A percentile compares a stretch with the other conserved stretches of the same genome.
Evolutionary conservation across 2,797 vertebrate species (phyloP).

Genomic region (Pangasius djambal): DNA sequence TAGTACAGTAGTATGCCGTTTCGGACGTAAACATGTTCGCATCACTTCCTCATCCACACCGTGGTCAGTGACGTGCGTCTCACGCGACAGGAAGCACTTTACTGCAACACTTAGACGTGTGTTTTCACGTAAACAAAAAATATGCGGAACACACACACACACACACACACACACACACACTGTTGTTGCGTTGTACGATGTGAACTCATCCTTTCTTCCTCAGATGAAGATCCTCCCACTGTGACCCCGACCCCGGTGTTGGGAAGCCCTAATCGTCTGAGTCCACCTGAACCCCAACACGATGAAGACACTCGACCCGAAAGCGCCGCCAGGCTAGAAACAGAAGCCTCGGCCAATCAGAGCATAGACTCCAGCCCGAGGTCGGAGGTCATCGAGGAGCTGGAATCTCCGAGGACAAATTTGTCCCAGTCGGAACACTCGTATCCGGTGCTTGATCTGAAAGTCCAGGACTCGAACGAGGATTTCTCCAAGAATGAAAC

Average conservation of each 20-base stretch:
- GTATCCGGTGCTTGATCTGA: conserved; percentile 70
- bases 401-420: conserved; percentile 66
- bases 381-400: conserved; percentile 79
- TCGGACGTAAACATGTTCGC: not conserved
- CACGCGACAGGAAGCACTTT: not conserved
- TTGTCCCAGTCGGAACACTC: conserved; percentile 66
- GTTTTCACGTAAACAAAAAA: not conserved
- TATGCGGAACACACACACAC: not conserved
- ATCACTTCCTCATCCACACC: not conserved
- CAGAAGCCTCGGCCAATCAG: conserved; percentile 60
- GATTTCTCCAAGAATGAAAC: not conserved
- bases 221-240: conserved; percentile 68
- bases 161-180: not conserved
- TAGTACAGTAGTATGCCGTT: not conserved
- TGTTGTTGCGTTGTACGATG: no score
- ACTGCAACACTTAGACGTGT: not conserved
- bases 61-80: not conserved
- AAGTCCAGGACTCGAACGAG: conserved; percentile 26
- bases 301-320: conserved; percentile 47
- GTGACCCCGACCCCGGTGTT: conserved; percentile 68
- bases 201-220: conserved; percentile 28
- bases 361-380: conserved; percentile 65
- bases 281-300: conserved; percentile 61
- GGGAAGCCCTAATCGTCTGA: conserved; percentile 69
- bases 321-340: conserved; percentile 49